A percentile compares a stretch with the other conserved stretches of the same genome.
Conservation (phyloP, 2,797 vertebrate species). For the Sebastolobus alascanus region DNA sequence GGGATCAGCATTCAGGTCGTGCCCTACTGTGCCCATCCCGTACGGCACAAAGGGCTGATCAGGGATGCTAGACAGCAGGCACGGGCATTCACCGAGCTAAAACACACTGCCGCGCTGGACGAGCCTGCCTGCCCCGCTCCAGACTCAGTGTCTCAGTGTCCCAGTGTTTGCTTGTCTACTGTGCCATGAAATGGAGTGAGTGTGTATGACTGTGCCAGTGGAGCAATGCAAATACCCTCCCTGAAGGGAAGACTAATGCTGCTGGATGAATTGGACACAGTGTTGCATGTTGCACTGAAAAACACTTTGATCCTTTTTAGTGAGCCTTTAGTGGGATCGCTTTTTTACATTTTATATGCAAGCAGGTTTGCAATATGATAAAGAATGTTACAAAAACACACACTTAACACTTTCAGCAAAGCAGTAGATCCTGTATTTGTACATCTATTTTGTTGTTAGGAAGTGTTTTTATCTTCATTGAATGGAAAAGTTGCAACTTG, state of each 20-base stretch:
- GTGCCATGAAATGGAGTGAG: slow-evolving; percentile 75
- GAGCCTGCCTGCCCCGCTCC: slow-evolving; percentile 49
- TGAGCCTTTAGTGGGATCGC: background rate
- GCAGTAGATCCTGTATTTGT: background rate
- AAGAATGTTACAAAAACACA: background rate
- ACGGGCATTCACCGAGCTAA: slow-evolving; percentile 55
- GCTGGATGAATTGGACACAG: slow-evolving; percentile 30
- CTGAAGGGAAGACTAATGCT: slow-evolving; percentile 27
- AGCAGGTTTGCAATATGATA: background rate
- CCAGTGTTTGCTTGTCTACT: slow-evolving; percentile 73
- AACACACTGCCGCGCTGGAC: slow-evolving; percentile 49
- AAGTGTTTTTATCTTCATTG: background rate
- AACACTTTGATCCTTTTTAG: slow-evolving; percentile 23
- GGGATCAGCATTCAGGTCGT: slow-evolving; percentile 76
- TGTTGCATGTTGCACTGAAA: slow-evolving; percentile 21
- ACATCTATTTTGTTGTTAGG: background rate
- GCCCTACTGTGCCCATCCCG: slow-evolving; percentile 57
- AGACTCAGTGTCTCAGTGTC: slow-evolving; percentile 68
- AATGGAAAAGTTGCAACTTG: background rate
- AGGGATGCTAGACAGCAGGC: slow-evolving; percentile 74
- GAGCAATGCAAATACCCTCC: slow-evolving; percentile 64
- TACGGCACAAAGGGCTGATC: slow-evolving; percentile 70
- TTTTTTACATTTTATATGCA: background rate
- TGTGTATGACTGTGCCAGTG: slow-evolving; percentile 58
- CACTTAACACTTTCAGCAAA: background rate